Base-by-base conservation (phyloP, 1,140 invertebrate species). In the Oppia nitens region DNA sequence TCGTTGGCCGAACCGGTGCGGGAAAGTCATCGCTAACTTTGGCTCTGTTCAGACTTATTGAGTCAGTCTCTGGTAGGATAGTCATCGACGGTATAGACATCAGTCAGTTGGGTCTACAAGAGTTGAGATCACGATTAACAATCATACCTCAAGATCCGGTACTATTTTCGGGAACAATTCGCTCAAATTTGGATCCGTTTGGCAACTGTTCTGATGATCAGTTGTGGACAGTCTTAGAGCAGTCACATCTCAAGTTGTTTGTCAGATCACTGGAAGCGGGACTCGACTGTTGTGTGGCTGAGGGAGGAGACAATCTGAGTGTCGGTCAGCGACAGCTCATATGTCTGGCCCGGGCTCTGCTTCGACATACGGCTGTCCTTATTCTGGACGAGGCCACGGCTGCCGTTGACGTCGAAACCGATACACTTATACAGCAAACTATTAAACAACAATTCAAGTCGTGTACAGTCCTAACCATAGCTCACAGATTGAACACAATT, bases 111-210 rank as follows among this genome's bases (percentile, higher is more conserved):
- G n/a, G n/a, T n/a, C n/a, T n/a, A n/a, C n/a, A n/a, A n/a, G n/a
- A n/a, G n/a, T n/a, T n/a, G n/a, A n/a, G n/a, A n/a, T n/a, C n/a
- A n/a, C n/a, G n/a, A n/a, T n/a, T n/a, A n/a, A 78, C 79, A 0
- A 80, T 60, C 20, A 64, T 63, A 55, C 62, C 74, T 63, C 67
- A 75, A 70, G 87, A 93, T 76, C 87, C 76, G 14, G 69, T 91
- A 57, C 73, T 93, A 53, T 92, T 92, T 72, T 86, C 85, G 32
- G 87, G 87, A 55, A 83, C 81, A 40, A 69, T 92, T 60, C 76
- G 75, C 57, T 61, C 57, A 53, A n/a, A n/a, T n/a, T n/a, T n/a
- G n/a, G n/a, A n/a, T n/a, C n/a, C n/a, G n/a, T n/a, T n/a, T n/a
- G n/a, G 63, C 26, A 83, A 49, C 75, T 83, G 69, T 86, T 62